phyloP scores from a whole-genome alignment of 2,888 invertebrate species.

The Ctena decussata region DNA sequence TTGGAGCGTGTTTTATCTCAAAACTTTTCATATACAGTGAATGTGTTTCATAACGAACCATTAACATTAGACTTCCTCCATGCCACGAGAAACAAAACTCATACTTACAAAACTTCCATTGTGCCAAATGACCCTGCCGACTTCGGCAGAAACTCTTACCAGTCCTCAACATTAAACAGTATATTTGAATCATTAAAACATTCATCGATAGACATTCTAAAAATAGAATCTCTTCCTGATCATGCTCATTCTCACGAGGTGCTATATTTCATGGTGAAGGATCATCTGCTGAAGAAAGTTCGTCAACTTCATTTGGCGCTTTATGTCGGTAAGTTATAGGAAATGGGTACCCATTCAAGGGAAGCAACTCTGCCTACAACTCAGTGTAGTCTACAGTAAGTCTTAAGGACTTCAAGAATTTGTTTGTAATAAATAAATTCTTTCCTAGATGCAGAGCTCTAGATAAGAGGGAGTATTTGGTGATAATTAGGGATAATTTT shows the following conservation, averaged over 20 bases:
- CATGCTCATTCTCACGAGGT: constrained; percentile 77
- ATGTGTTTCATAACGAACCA: constrained; percentile 71
- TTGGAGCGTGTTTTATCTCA: constrained; percentile 78
- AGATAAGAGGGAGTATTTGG: too few species aligned
- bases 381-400: too few species aligned
- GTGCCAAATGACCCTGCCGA: constrained; percentile 85
- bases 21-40: constrained; percentile 77
- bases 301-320: constrained; percentile 81
- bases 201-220: constrained; percentile 76
- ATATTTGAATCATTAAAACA: constrained; percentile 73
- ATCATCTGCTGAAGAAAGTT: constrained; percentile 75
- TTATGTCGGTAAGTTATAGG: constrained; percentile 82
- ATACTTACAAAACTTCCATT: constrained; percentile 71
- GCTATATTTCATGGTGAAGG: constrained; percentile 81
- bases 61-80: constrained; percentile 54
- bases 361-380: too few species aligned
- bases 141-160: constrained; percentile 82
- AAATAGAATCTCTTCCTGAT: constrained; percentile 75
- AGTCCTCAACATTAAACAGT: constrained; percentile 82
- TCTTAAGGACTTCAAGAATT: too few species aligned
- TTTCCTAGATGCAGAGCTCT: too few species aligned
- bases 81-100: constrained; percentile 67
- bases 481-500: too few species aligned
- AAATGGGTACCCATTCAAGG: too few species aligned
- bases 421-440: too few species aligned